Evolutionary conservation across 1,140 invertebrate genomes (phyloP).

Genomic region (Drosophila trapezifrons): DNA sequence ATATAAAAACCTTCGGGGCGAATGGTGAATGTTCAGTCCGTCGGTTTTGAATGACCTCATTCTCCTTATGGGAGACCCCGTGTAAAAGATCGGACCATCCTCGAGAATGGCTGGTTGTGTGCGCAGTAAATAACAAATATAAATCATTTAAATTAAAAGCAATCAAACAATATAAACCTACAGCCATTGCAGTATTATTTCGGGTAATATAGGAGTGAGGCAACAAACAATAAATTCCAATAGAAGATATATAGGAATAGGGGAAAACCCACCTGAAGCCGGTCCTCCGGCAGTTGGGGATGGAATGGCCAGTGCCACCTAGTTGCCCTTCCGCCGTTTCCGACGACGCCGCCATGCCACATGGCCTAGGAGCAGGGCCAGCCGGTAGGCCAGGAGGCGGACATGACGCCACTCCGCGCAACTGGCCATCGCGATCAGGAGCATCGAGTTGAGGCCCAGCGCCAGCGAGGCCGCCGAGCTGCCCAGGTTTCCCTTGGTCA

Average conservation of each 20-base stretch:
- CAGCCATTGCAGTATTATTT: too few relatives aligned
- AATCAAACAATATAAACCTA: too few relatives aligned
- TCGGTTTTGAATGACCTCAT: too few relatives aligned
- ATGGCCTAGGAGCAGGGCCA: conserved; percentile 51
- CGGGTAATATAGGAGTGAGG: too few relatives aligned
- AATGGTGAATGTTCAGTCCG: too few relatives aligned
- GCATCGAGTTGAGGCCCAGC: conserved; percentile 68
- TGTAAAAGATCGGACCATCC: too few relatives aligned
- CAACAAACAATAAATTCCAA: too few relatives aligned
- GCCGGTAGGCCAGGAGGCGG: conserved; percentile 36
- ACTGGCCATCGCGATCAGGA: conserved; percentile 74
- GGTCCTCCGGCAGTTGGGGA: not conserved
- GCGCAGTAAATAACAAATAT: too few relatives aligned
- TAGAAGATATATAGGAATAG: not conserved
- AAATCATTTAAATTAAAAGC: too few relatives aligned
- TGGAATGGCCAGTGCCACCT: conserved; percentile 2
- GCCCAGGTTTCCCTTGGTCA: conserved; percentile 88
- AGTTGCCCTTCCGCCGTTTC: conserved; percentile 64
- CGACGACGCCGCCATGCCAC: conserved; percentile 61
- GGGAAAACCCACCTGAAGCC: conserved; percentile 1
- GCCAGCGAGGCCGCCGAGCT: conserved; percentile 83
- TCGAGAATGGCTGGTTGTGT: too few relatives aligned
- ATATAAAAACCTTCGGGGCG: too few relatives aligned
- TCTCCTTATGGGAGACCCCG: too few relatives aligned
- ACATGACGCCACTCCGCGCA: conserved; percentile 68